Percentiles rank a stretch among this genome's conserved stretches.
These are phyloP conservation scores for Girardinichthys multiradiatus DNA, from an alignment of 2,113 vertebrate genomes.

Conservation along the genomic window DNA sequence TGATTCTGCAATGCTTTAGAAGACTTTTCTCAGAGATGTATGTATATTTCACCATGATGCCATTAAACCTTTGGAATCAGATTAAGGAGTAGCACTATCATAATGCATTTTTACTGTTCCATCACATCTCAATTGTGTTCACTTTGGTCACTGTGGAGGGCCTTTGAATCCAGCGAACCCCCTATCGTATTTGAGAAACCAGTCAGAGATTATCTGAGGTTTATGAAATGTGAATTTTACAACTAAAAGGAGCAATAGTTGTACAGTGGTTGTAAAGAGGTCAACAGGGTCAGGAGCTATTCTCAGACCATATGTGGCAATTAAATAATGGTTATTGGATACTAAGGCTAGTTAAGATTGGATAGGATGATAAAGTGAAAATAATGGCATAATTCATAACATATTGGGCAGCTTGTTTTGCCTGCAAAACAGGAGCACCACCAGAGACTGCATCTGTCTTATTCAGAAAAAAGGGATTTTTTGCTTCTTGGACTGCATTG, in stretches of 20 bases:
- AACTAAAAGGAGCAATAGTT: not conserved
- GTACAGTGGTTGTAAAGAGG: not conserved
- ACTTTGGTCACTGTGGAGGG: not conserved
- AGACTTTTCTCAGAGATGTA: not conserved
- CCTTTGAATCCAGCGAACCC: not conserved
- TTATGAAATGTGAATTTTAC: not conserved
- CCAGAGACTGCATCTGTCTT: not conserved
- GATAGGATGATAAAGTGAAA: not conserved
- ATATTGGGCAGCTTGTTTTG: not conserved
- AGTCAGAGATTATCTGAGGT: constrained; percentile 2
- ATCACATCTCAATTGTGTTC: not conserved
- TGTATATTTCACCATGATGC: not conserved
- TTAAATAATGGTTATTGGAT: not conserved
- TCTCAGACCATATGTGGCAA: not conserved
- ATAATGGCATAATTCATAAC: not conserved
- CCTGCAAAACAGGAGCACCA: not conserved
- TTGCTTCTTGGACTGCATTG: not conserved
- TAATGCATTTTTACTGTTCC: too few relatives aligned
- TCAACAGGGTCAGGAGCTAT: not conserved
- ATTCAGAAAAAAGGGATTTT: not conserved
- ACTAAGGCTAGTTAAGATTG: not conserved
- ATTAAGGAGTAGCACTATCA: not conserved
- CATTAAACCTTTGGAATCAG: not conserved
- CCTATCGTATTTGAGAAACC: not conserved
- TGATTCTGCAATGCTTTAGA: not conserved